Conservation (phyloP, 2,113 vertebrate species). For the Scatophagus argus region DNA sequence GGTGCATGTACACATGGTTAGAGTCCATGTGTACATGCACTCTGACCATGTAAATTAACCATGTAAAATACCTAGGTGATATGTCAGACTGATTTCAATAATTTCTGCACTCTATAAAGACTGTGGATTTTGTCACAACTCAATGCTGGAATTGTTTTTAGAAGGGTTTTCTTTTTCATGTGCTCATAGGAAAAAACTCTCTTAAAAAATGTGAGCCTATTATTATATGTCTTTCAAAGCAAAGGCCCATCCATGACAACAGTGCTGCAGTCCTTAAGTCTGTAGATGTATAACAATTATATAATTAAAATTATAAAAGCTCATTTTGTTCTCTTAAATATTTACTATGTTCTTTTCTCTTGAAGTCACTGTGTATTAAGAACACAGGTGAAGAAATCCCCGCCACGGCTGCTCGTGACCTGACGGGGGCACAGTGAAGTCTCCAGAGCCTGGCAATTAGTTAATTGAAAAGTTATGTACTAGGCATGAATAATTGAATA, state of each 20-base stretch:
- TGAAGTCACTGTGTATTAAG: slow-evolving; percentile 67
- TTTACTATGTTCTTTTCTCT: slow-evolving; percentile 58
- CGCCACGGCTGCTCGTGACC: slow-evolving; percentile 48
- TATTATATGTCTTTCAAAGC: background rate
- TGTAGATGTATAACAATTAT: background rate
- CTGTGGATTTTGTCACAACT: background rate
- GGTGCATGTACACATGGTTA: background rate
- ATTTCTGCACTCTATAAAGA: background rate
- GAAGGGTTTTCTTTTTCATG: background rate
- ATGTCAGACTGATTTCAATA: no score
- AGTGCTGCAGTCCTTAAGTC: background rate
- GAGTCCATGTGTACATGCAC: no score
- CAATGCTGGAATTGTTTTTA: background rate
- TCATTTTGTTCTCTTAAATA: slow-evolving; percentile 77
- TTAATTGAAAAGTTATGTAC: slow-evolving; percentile 83
- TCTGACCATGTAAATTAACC: no score
- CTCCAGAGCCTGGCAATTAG: slow-evolving; percentile 77
- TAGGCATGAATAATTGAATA: slow-evolving; percentile 78
- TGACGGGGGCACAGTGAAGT: slow-evolving; percentile 50
- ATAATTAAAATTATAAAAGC: slow-evolving; percentile 58
- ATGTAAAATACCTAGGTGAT: no score
- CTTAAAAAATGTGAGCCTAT: background rate
- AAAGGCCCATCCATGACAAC: background rate
- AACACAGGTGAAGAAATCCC: slow-evolving; percentile 47
- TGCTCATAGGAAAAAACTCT: no score